These are phyloP conservation scores for Antheraea mylitta DNA, from an alignment of 1,140 invertebrate genomes.

Conservation along the genomic window DNA sequence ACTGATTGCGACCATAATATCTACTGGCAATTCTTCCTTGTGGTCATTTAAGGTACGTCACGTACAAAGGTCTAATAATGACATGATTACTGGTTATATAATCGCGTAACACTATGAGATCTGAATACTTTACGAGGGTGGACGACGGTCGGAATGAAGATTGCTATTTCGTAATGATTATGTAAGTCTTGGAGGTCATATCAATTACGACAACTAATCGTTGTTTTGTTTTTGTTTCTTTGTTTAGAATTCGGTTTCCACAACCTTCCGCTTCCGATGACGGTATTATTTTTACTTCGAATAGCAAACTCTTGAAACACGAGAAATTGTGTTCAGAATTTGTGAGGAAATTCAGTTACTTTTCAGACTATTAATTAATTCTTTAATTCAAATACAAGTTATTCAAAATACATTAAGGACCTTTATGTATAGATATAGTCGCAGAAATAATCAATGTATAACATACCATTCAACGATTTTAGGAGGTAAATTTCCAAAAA, in stretches of 20 bases:
- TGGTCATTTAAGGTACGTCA: conserved; percentile 10
- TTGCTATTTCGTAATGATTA: conserved; percentile 2
- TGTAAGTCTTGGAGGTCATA: not conserved
- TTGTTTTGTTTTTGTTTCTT: not conserved
- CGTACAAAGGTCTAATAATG: conserved; percentile 25
- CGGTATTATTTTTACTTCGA: not conserved
- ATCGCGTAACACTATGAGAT: conserved; percentile 27
- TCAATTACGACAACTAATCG: not conserved
- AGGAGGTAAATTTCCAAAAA: too few relatives aligned
- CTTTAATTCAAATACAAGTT: too few relatives aligned
- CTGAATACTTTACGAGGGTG: conserved; percentile 35
- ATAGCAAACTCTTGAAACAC: too few relatives aligned
- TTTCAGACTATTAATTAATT: too few relatives aligned
- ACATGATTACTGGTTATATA: conserved; percentile 41
- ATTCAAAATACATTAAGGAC: too few relatives aligned
- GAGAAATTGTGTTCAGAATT: too few relatives aligned
- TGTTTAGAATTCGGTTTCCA: not conserved
- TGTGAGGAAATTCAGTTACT: too few relatives aligned
- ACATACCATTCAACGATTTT: too few relatives aligned
- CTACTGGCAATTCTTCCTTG: conserved; percentile 1
- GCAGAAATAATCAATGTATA: too few relatives aligned
- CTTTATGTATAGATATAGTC: too few relatives aligned
- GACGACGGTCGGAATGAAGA: conserved; percentile 3
- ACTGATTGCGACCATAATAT: not conserved
- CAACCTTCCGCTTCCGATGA: not conserved